phyloP scores from a whole-genome alignment of 2,888 invertebrate genomes.

The Plagiodera versicolora region DNA sequence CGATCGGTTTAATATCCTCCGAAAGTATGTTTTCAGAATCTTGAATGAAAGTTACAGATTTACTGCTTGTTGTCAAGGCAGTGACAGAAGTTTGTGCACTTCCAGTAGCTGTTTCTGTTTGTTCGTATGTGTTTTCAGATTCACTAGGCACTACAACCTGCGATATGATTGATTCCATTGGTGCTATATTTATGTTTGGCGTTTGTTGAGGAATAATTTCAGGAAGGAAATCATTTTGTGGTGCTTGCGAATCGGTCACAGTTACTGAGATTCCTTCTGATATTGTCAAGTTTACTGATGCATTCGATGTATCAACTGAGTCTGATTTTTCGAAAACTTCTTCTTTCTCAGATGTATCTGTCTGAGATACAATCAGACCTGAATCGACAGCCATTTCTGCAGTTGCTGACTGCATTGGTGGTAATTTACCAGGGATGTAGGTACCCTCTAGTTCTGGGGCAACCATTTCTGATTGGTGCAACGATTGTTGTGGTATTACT shows the following conservation, averaged over 20 bases:
- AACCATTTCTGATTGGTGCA: constrained; percentile 66
- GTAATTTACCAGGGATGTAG: constrained; percentile 61
- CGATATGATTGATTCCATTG: constrained; percentile 64
- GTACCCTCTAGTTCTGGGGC: constrained; percentile 71
- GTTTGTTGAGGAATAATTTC: constrained; percentile 57
- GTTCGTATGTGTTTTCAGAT: constrained; percentile 59
- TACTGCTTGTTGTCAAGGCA: constrained; percentile 62
- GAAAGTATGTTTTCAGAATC: constrained; percentile 67
- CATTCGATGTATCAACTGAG: constrained; percentile 53
- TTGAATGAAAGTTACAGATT: constrained; percentile 63
- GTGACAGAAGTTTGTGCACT: constrained; percentile 58
- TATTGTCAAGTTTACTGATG: constrained; percentile 58
- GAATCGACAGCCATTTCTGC: constrained; percentile 64
- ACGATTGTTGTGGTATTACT: constrained; percentile 67
- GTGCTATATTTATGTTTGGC: constrained; percentile 64
- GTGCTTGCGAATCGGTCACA: constrained; percentile 66
- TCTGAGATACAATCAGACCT: constrained; percentile 61
- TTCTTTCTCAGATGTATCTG: constrained; percentile 68
- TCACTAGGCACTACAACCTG: constrained; percentile 64
- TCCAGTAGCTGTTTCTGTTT: constrained; percentile 52
- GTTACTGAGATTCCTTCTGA: constrained; percentile 63
- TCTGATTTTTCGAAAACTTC: constrained; percentile 56
- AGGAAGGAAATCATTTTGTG: constrained; percentile 60
- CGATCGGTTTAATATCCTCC: constrained; percentile 57
- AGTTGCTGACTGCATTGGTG: constrained; percentile 64